Percentiles rank a stretch among this genome's conserved stretches.
Evolutionary conservation across 2,797 vertebrate species (phyloP).

Genomic region (Acestrorhynchus altus): DNA sequence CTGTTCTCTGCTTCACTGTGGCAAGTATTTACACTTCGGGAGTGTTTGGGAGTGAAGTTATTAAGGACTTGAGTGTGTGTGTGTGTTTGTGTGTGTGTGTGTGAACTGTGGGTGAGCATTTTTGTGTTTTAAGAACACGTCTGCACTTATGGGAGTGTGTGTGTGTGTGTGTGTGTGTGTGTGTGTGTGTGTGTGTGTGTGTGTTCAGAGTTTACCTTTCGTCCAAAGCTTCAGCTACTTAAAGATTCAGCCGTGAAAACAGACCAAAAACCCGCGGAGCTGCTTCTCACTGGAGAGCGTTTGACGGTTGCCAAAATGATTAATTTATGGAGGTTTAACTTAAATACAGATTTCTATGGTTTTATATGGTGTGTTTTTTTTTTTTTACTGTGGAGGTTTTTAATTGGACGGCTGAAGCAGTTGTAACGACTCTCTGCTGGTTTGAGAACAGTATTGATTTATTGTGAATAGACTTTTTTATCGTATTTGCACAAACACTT

Average conservation of each 20-base stretch:
- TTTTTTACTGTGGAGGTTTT: neutral
- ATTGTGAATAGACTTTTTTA: conserved; percentile 38
- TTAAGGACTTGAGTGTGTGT: neutral
- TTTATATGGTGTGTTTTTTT: neutral
- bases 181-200: conserved; percentile 14
- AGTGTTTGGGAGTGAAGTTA: neutral
- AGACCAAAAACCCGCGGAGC: conserved; percentile 32
- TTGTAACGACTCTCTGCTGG: conserved; percentile 26
- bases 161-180: neutral
- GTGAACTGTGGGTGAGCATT: too few relatives aligned
- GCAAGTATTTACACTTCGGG: neutral
- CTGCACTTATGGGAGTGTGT: neutral
- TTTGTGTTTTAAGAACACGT: too few relatives aligned
- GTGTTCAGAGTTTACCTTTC: conserved; percentile 21
- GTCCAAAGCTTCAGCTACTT: conserved; percentile 62
- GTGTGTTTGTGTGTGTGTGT: neutral
- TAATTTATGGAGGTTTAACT: conserved; percentile 13
- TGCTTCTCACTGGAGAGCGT: conserved; percentile 62
- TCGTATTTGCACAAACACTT: conserved; percentile 15
- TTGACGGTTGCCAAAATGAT: conserved; percentile 68
- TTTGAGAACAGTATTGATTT: conserved; percentile 8
- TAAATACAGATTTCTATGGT: neutral
- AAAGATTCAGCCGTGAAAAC: conserved; percentile 51
- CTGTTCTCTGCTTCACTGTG: conserved; percentile 53
- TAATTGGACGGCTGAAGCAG: conserved; percentile 1